Percentiles rank a stretch among this genome's conserved stretches.
These are phyloP conservation scores for Sinopyrophorus schimmeli DNA, from an alignment of 2,888 invertebrate genomes.

Conservation along the genomic window DNA sequence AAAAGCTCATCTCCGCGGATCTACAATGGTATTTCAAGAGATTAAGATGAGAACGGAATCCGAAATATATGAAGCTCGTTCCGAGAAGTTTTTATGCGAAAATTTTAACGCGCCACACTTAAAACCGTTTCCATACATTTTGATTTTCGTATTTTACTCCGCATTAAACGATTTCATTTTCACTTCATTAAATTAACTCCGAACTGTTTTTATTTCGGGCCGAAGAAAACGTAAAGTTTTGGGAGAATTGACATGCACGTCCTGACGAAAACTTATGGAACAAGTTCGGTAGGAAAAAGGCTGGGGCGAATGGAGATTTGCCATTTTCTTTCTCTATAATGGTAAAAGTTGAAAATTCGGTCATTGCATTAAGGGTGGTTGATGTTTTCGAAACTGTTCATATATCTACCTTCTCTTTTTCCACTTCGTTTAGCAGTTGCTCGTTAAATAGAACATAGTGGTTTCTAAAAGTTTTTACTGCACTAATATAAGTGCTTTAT, in stretches of 20 bases:
- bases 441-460: conserved; percentile 10
- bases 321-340: conserved; percentile 8
- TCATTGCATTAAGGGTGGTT: conserved; percentile 11
- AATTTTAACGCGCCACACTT: conserved; percentile 23
- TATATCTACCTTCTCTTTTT: conserved; percentile 15
- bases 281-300: conserved; percentile 4
- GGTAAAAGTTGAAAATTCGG: conserved; percentile 15
- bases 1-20: conserved; percentile 22
- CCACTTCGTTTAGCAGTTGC: conserved; percentile 13
- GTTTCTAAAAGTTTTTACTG: conserved; percentile 6
- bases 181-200: conserved; percentile 1
- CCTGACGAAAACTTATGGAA: not conserved
- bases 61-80: conserved; percentile 26
- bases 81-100: conserved; percentile 22
- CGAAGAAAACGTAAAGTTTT: not conserved
- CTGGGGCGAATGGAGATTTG: conserved; percentile 2
- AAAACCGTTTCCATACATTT: conserved; percentile 20
- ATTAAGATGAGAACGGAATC: conserved; percentile 25
- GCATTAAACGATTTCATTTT: conserved; percentile 7
- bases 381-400: conserved; percentile 11
- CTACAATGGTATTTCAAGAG: conserved; percentile 22
- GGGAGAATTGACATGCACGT: not conserved
- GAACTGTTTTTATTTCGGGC: not conserved
- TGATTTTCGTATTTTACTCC: conserved; percentile 5
- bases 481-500: no score